Evolutionary conservation across 2,888 invertebrate genomes (phyloP), one percentile per base, ranked within the genome.

Genomic region (Eulithis prunata): DNA sequence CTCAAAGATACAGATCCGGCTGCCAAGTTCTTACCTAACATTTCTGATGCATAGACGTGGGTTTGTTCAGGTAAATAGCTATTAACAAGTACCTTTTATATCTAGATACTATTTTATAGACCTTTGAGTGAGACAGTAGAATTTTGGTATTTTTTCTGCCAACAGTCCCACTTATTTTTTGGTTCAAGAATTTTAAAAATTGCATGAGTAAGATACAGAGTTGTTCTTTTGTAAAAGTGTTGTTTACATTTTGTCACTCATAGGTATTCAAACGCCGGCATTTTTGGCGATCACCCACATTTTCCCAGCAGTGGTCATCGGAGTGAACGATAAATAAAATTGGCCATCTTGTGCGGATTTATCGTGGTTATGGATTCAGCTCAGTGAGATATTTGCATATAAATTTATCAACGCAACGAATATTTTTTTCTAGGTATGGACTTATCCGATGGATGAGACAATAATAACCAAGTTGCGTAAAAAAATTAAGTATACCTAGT

Each of bases 271-370:
- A n/a, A 11, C 8, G 1, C 46, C 52, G 14, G 12, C 52, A 64
- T 47, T 58, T 56, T 64, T 64, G 68, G 68, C 68, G 55, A 52
- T 43, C 55, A 12, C 53, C 53, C 64, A 64, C 68, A 64, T 68
- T 59, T 58, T 56, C 58, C 43, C 36, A 57, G 57, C 57, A 12
- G 52, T 52, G 64, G 49, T 51, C 68, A 55, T 57, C 45, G 13
- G n/a, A 43, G 13, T 11, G n/a, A 13, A 47, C 8, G 13, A 6
- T 47, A 14, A 2, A 7, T 60, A 54, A 54, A 60, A 14, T 54
- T 38, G 53, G 12, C 21, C 53, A 46, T 60, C 36, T 21, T 21
- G 21, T 46, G 36, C 7, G 14, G 10, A 36, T 46, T 46, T 41
- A 41, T 41, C 8, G 2, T 41, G 8, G 41, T 32, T 32, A 32